These are phyloP conservation scores for Rotaria macrura DNA, from an alignment of 2,888 invertebrate genomes.

Conservation along the genomic window DNA sequence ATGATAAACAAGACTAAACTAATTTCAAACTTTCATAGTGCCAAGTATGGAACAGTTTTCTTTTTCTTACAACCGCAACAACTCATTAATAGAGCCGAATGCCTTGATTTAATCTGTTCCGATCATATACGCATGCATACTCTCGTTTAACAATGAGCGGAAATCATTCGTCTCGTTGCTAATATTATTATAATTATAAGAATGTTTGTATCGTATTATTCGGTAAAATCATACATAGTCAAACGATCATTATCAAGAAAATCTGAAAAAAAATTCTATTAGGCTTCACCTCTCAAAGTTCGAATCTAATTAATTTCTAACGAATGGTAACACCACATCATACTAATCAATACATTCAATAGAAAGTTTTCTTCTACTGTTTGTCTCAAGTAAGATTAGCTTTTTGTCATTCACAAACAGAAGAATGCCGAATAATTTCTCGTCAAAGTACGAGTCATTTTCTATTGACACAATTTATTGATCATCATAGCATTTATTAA, in stretches of 20 bases:
- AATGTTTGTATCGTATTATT: too few relatives aligned
- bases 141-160: background rate
- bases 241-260: background rate
- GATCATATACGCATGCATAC: background rate
- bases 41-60: background rate
- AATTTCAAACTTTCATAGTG: background rate
- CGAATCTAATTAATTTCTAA: background rate
- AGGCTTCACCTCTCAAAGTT: background rate
- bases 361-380: too few relatives aligned
- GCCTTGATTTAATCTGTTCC: background rate
- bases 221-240: background rate
- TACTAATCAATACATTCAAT: too few relatives aligned
- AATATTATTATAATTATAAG: background rate
- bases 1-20: too few relatives aligned
- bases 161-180: background rate
- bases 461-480: background rate
- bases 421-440: too few relatives aligned
- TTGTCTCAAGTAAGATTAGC: too few relatives aligned
- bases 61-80: background rate
- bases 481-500: background rate
- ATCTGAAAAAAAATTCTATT: background rate
- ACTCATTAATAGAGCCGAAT: background rate
- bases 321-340: background rate
- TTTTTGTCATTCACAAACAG: too few relatives aligned
- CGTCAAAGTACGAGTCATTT: background rate